Evolutionary conservation across 2,888 invertebrate genomes (phyloP).

Genomic region (Mythimna albipuncta): DNA sequence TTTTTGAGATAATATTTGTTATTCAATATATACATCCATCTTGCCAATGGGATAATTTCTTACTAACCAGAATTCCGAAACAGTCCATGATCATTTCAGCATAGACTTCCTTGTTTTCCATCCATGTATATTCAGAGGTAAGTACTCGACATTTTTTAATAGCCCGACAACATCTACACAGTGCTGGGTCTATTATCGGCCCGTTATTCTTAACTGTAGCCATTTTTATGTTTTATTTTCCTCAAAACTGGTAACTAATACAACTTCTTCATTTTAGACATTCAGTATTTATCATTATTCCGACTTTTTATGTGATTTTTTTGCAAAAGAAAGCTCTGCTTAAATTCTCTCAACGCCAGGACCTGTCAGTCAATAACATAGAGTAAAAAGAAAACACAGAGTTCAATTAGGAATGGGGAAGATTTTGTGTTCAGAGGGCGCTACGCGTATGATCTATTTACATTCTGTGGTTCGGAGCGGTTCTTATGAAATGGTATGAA

Average conservation of each 20-base stretch:
- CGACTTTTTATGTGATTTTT: slow-evolving; percentile 34
- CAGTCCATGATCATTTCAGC: slow-evolving; percentile 89
- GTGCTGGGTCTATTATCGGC: slow-evolving; percentile 84
- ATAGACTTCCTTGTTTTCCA: slow-evolving; percentile 85
- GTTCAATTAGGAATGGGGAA: too few species aligned
- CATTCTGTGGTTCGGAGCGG: too few species aligned
- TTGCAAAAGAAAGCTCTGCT: slow-evolving; percentile 47
- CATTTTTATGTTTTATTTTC: slow-evolving; percentile 71
- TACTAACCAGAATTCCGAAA: slow-evolving; percentile 84
- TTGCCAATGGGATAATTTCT: neutral
- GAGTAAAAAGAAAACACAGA: slow-evolving; percentile 29
- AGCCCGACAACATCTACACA: slow-evolving; percentile 86
- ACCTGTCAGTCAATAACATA: slow-evolving; percentile 46
- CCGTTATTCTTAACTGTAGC: slow-evolving; percentile 81
- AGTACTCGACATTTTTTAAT: slow-evolving; percentile 87
- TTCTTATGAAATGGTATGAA: too few species aligned
- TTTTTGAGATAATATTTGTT: neutral
- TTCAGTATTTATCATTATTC: slow-evolving; percentile 55
- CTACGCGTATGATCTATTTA: too few species aligned
- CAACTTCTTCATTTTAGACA: slow-evolving; percentile 53
- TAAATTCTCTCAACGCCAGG: slow-evolving; percentile 36
- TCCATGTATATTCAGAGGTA: slow-evolving; percentile 85
- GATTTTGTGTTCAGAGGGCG: too few species aligned
- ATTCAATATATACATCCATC: neutral
- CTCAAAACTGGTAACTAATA: slow-evolving; percentile 8